Percentiles rank a stretch among this genome's conserved stretches.
phyloP scores from a whole-genome alignment of 2,113 vertebrate genomes.

The Calcarius ornatus region DNA sequence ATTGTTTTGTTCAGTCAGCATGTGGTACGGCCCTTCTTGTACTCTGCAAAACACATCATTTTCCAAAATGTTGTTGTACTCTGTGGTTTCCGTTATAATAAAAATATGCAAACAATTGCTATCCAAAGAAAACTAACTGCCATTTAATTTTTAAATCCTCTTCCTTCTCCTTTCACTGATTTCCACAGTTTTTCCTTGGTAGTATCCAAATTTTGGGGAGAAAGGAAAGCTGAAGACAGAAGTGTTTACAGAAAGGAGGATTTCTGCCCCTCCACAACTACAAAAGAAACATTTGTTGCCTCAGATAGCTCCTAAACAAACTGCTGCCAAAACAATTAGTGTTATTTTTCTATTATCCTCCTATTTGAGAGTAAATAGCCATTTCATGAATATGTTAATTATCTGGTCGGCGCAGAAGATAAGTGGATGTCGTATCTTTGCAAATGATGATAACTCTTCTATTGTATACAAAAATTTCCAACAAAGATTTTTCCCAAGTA shows the following conservation, averaged over 20 bases:
- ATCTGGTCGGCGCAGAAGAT: slow-evolving; percentile 73
- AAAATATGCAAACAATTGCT: neutral
- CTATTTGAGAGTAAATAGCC: slow-evolving; percentile 79
- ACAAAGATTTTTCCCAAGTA: neutral
- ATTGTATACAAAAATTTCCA: slow-evolving; percentile 59
- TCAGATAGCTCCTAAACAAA: slow-evolving; percentile 76
- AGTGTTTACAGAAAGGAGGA: slow-evolving; percentile 22
- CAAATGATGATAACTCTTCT: slow-evolving; percentile 57
- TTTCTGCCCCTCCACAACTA: slow-evolving; percentile 60
- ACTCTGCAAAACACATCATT: neutral
- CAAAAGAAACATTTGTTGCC: slow-evolving; percentile 79
- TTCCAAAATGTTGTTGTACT: neutral
- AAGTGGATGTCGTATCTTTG: slow-evolving; percentile 51
- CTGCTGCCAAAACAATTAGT: slow-evolving; percentile 83
- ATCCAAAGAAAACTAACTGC: neutral
- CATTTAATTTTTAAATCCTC: neutral
- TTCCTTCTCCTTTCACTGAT: neutral
- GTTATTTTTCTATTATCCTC: slow-evolving; percentile 83
- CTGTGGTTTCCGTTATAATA: neutral
- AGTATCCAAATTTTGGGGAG: neutral
- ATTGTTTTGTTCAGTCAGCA: neutral
- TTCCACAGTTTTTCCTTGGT: neutral
- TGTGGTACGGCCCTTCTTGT: neutral
- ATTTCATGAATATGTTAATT: slow-evolving; percentile 84
- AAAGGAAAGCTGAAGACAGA: slow-evolving; percentile 59